Conservation (phyloP, 2,888 invertebrate genomes). For the Hybos culiciformis region DNA sequence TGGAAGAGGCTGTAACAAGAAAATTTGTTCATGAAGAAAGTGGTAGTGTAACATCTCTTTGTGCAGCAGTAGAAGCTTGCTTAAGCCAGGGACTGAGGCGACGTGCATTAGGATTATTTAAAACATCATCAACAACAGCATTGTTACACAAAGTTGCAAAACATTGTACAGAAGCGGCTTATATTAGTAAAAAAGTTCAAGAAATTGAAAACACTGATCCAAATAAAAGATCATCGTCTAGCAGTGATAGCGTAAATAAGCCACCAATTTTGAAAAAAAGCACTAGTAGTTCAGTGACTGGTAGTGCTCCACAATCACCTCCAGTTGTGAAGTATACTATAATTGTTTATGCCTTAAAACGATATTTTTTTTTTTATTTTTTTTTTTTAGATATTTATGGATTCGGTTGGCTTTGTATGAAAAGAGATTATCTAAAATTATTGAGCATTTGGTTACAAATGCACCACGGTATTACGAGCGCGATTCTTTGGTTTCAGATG, state of each 20-base stretch:
- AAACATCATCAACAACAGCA: constrained; percentile 83
- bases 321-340: constrained; percentile 37
- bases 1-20: constrained; percentile 90
- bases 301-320: constrained; percentile 27
- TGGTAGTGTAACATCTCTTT: constrained; percentile 78
- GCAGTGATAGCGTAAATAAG: constrained; percentile 49
- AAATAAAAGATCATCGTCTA: constrained; percentile 49
- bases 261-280: constrained; percentile 52
- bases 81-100: constrained; percentile 57
- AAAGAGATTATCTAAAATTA: constrained; percentile 73
- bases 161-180: constrained; percentile 58
- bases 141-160: constrained; percentile 84
- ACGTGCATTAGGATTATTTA: constrained; percentile 68
- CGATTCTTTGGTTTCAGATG: constrained; percentile 78
- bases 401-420: constrained; percentile 82
- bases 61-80: constrained; percentile 82
- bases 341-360: constrained; percentile 1
- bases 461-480: constrained; percentile 78
- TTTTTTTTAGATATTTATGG: constrained; percentile 62
- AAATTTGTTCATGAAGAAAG: constrained; percentile 89
- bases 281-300: constrained; percentile 40
- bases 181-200: constrained; percentile 62
- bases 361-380: constrained; percentile 19
- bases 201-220: constrained; percentile 58
- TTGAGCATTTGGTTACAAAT: constrained; percentile 73